A percentile compares a stretch with the other conserved stretches of the same genome.
Evolutionary conservation across 2,113 vertebrate genomes (phyloP).

Genomic region (Syrmaticus mikado): DNA sequence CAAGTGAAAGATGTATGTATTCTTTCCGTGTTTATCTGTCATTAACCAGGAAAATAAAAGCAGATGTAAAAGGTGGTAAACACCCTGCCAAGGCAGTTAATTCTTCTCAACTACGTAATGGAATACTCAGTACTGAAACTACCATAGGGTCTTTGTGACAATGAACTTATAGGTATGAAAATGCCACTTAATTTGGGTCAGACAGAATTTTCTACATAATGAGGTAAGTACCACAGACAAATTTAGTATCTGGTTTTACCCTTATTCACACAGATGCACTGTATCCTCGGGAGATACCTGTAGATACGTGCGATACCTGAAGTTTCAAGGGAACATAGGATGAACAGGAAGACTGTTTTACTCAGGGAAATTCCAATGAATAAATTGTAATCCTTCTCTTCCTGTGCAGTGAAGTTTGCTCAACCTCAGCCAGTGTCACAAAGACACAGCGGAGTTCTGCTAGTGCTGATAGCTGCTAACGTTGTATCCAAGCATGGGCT

Average conservation of each 20-base stretch:
- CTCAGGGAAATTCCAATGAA: not conserved
- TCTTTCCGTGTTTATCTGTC: slow-evolving; percentile 9
- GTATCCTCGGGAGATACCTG: not conserved
- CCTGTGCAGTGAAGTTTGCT: not conserved
- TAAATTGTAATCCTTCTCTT: not conserved
- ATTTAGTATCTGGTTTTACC: not conserved
- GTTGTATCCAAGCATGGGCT: not conserved
- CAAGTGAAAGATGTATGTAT: not conserved
- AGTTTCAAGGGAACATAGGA: not conserved
- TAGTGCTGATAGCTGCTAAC: not conserved
- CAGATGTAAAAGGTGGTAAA: not conserved
- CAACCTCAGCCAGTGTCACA: not conserved
- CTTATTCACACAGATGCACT: not conserved
- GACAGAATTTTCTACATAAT: not conserved
- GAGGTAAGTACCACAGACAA: not conserved
- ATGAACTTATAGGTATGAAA: not conserved
- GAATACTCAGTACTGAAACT: not conserved
- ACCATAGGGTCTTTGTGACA: not conserved
- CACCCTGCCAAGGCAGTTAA: not conserved
- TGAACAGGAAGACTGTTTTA: not conserved
- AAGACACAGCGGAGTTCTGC: not conserved
- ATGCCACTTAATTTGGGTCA: not conserved
- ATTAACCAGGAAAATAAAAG: slow-evolving; percentile 25
- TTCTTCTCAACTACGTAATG: not conserved
- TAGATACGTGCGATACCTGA: not conserved